Base-by-base conservation (phyloP, 2,888 invertebrate species). In the Glomeris marginata region DNA sequence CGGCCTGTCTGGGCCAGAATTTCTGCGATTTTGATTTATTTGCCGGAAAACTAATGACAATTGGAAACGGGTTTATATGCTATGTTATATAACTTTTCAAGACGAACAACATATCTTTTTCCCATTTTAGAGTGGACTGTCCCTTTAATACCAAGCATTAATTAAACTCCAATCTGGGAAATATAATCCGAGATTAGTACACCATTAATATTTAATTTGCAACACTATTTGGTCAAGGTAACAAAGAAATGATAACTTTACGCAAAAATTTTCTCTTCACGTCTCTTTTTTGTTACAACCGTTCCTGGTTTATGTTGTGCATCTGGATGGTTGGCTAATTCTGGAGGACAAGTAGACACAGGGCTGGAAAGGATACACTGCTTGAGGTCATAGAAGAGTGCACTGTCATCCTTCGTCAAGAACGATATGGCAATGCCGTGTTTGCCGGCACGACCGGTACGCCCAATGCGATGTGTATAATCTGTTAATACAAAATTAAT, bases 391-490 rank as follows among this genome's bases (percentile, higher is more conserved):
- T 92, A 99, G 74, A 95, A 98, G 49, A 98, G 72, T 15, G 74
- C 75, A 18, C 86, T 86, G 67, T 99, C 98, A 57, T 98, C 97
- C 65, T 95, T 94, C 0, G 98, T 99, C 47, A 91, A 79, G 71
- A 99, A 97, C 13, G 91, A 85, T 56, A 98, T 82, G 16, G 98
- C 95, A 59, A 85, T 78, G 70, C 98, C 98, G 60, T 82, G 84
- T 69, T 98, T 98, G 45, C 98, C 98, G 1, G 97, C 98, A 72
- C 98, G 87, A 61, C 97, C 98, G 0, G 95, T 98, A 73, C 97
- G 81, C 66, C 97, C 98, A 63, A 98, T 97, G 74, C 98, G 84
- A 81, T 94, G 90, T 1, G 91, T 90, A 62, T 91, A 91, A 69
- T 90, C 90, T 77, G 62, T 20, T 67, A 63, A 58, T 36, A 51